Conservation (phyloP, 2,113 vertebrate species). For the Micronisus gabar region DNA sequence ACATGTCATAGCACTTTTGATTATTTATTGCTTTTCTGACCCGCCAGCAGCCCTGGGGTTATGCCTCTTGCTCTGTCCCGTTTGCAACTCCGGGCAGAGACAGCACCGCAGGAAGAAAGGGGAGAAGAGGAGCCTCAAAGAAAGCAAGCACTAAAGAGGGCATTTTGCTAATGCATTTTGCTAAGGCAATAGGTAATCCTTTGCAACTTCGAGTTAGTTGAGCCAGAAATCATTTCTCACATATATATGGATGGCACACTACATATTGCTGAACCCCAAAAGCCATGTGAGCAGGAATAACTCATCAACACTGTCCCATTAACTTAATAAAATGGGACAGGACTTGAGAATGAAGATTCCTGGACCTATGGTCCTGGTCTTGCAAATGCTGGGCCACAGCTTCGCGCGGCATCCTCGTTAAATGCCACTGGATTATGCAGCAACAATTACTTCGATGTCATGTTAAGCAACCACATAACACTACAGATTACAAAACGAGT, state of each 20-base stretch:
- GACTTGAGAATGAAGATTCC: too few relatives aligned
- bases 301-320: not conserved
- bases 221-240: not conserved
- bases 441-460: rapidly evolving
- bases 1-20: not conserved
- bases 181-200: rapidly evolving
- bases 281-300: not conserved
- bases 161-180: not conserved
- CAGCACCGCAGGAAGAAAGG: not conserved
- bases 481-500: rapidly evolving
- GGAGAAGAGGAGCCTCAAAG: not conserved
- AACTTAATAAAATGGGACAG: not conserved
- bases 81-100: not conserved
- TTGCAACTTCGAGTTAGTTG: not conserved
- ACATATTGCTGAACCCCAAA: not conserved
- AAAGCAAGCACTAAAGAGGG: too few relatives aligned
- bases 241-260: rapidly evolving
- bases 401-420: too few relatives aligned
- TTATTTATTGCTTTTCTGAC: not conserved
- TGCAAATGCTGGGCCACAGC: too few relatives aligned
- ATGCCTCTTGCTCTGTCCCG: not conserved
- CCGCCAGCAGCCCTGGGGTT: not conserved
- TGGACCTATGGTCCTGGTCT: too few relatives aligned
- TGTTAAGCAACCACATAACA: rapidly evolving
- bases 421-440: not conserved